Base-by-base conservation (phyloP, 2,797 vertebrate species). In the Enteromius mattozi region DNA sequence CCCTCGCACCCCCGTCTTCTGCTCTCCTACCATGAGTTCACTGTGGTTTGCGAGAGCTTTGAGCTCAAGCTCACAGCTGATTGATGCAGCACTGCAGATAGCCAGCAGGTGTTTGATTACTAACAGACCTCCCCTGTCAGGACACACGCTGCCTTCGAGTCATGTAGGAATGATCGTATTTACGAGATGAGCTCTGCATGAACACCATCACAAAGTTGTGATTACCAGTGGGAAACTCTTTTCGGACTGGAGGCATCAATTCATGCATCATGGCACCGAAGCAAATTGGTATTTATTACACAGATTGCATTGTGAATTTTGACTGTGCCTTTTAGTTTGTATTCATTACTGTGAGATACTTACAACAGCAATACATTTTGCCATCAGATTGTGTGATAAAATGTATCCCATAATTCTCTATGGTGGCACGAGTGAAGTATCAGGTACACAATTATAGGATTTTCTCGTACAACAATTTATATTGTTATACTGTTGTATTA, bases 21-120 rank as follows among this genome's bases (percentile, higher is more conserved):
- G 75, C 49, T 59, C 75, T 77, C 49, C 82, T 71, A 61, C 75
- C 19, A 51, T 45, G 66, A 71, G 37, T 35, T 68, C 35, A 77
- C 33, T 54, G 16, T 27, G 47, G 42, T 66, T 83, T 66, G 71
- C 3, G 3, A 66, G 61, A 30, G 81, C 66, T 83, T 77, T 35
- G 35, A 77, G 35, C 72, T 49, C 81, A 49, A 77, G 63, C 82
- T 71, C 61, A 78, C 75, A 61, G 66, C 51, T 70, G 75, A 84
- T 78, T 78, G 81, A 83, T 83, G 63, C 24, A 27, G 12, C 47
- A 13, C 81, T 75, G n/a, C 71, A 83, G 72, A 83, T 56, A 78
- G 65, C 14, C 75, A 84, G 82, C 82, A 78, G 75, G 75, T 84
- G 82, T 78, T 84, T 78, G 75, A 84, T 84, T 84, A 84, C 82